Base-by-base conservation (phyloP, 2,888 invertebrate genomes). In the Epistrophe grossulariae region DNA sequence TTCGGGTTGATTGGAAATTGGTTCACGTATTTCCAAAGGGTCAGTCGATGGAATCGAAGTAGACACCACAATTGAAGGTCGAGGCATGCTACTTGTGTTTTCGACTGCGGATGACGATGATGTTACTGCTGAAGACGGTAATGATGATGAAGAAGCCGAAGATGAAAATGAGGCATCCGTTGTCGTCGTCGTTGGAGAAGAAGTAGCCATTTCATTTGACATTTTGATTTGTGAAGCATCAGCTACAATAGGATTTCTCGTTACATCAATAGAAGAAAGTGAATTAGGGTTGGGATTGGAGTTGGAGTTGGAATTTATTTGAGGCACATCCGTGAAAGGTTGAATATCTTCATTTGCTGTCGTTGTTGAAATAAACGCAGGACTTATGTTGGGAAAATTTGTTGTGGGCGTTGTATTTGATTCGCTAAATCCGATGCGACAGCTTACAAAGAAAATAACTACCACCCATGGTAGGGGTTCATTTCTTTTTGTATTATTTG, bases 1-100 rank as follows among this genome's bases (percentile, higher is more conserved):
- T 77, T 88, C 84, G 28, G 88, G 78, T 74, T 88, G 83, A 82
- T 80, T 88, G 72, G 80, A 84, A 84, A 87, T 83, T 76, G 84
- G 82, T 82, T 88, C 89, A 88, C 87, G 87, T 79, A 74, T 28
- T 40, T 83, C 79, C 19, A 87, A 38, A 45, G 87, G 87, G 79
- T 68, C 74, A 71, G 55, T 79, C 11, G 81, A 73, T 68, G 72
- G 68, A 13, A 80, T 52, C 31, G 84, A 83, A 43, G 85, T 38
- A 64, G 85, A 79, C 62, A 35, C 71, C 57, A 45, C 66, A 68
- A 76, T 72, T 74, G 85, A 79, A 52, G 73, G 81, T 8, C 15
- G 62, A 11, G 66, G 24, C 38, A 38, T 62, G 13, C 64, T 76
- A 15, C 73, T 68, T 8, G 50, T 74, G 6, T 40, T 71, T 3